Evolutionary conservation across 2,797 vertebrate species (phyloP).

Genomic region (Clarias laeviceps): DNA sequence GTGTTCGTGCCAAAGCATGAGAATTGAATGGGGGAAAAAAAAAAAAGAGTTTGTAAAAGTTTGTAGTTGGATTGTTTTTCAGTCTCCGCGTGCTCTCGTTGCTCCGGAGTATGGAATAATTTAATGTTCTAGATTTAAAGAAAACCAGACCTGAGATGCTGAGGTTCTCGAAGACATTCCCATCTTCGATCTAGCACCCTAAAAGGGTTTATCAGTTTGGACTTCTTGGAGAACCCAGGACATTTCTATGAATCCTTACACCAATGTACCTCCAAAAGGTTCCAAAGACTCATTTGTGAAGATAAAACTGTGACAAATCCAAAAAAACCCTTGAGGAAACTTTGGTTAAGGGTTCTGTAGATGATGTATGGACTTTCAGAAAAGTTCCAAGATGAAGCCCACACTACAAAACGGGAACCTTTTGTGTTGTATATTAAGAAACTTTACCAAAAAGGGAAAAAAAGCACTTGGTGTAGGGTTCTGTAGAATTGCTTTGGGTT

Average conservation of each 20-base stretch:
- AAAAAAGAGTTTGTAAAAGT: background rate
- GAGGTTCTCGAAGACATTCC: background rate
- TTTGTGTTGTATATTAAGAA: background rate
- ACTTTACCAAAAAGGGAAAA: background rate
- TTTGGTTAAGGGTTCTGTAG: no score
- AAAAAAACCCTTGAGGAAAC: background rate
- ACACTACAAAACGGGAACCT: background rate
- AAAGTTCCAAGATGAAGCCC: background rate
- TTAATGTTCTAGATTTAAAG: background rate
- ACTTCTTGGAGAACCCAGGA: background rate
- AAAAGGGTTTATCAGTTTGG: background rate
- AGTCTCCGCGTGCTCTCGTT: background rate
- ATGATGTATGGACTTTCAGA: background rate
- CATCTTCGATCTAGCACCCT: background rate
- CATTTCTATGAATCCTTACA: background rate
- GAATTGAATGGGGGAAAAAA: background rate
- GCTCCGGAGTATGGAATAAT: no score
- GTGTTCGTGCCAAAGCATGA: conserved; percentile 60
- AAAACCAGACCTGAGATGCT: background rate
- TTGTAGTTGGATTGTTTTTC: background rate
- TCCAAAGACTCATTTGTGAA: background rate
- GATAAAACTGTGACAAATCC: background rate
- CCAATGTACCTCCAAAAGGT: background rate
- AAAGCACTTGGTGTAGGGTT: background rate
- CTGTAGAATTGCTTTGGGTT: background rate